These are phyloP conservation scores for Bombus turneri DNA, from an alignment of 1,140 invertebrate genomes.

Conservation along the genomic window DNA sequence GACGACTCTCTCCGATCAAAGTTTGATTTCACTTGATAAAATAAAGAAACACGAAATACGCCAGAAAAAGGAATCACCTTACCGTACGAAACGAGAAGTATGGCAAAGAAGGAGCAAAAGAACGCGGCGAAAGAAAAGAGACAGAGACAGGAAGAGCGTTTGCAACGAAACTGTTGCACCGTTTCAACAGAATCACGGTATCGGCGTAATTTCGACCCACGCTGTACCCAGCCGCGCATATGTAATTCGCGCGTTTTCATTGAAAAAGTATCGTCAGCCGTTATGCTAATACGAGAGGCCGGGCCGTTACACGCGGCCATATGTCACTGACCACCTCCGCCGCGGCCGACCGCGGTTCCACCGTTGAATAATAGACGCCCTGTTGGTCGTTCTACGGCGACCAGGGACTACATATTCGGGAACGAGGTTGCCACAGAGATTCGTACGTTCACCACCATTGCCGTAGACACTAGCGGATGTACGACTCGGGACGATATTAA, in stretches of 20 bases:
- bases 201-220: constrained; percentile 69
- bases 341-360: constrained; percentile 12
- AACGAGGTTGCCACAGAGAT: too few species aligned
- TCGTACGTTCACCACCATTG: too few species aligned
- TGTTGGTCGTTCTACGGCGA: neutral
- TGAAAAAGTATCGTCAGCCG: constrained; percentile 73
- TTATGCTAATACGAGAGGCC: constrained; percentile 75
- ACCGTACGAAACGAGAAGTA: neutral
- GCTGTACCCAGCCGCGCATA: constrained; percentile 64
- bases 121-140: neutral
- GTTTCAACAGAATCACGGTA: constrained; percentile 9
- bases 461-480: too few species aligned
- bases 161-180: constrained; percentile 8
- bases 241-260: constrained; percentile 75
- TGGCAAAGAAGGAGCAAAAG: too few species aligned
- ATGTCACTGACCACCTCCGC: constrained; percentile 80
- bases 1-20: neutral
- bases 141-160: constrained; percentile 21
- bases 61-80: neutral
- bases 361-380: constrained; percentile 32
- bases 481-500: too few species aligned
- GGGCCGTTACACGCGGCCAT: constrained; percentile 72
- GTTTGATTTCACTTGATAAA: neutral
- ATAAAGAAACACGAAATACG: neutral
- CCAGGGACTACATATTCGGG: too few species aligned